Evolutionary conservation across 2,888 invertebrate species (phyloP).

Genomic region (Drosophila bunnanda): DNA sequence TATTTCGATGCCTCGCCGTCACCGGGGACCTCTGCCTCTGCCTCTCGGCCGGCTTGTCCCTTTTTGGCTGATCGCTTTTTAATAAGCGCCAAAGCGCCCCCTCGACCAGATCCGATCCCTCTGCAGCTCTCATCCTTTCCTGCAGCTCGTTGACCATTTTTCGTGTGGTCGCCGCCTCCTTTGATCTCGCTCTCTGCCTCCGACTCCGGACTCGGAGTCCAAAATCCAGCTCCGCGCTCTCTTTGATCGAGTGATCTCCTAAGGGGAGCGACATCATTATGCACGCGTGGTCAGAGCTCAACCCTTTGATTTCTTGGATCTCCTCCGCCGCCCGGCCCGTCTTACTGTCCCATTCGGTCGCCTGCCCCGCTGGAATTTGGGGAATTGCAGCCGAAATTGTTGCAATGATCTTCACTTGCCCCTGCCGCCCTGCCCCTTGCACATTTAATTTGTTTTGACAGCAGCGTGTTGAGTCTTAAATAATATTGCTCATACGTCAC

Average conservation of each 20-base stretch:
- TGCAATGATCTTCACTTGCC: constrained; percentile 20
- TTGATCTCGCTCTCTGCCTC: constrained; percentile 62
- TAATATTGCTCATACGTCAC: constrained; percentile 44
- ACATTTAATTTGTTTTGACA: constrained; percentile 42
- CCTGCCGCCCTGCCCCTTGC: not conserved
- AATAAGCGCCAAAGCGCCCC: constrained; percentile 74
- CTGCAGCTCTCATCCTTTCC: constrained; percentile 6
- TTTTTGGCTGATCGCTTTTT: constrained; percentile 58
- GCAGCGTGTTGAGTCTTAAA: constrained; percentile 36
- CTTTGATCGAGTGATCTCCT: constrained; percentile 78
- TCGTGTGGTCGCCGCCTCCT: constrained; percentile 69
- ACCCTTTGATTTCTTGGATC: constrained; percentile 50
- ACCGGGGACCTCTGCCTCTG: constrained; percentile 10
- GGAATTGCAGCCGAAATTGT: constrained; percentile 41
- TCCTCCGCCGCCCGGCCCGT: not conserved
- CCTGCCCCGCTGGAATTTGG: constrained; percentile 26
- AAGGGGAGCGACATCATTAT: constrained; percentile 79
- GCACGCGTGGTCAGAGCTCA: constrained; percentile 80
- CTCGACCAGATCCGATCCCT: constrained; percentile 35
- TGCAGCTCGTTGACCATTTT: constrained; percentile 80
- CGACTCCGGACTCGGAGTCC: constrained; percentile 5
- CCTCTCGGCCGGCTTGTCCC: constrained; percentile 22
- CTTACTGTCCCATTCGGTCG: constrained; percentile 19
- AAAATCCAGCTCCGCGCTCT: constrained; percentile 60
- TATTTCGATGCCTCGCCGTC: constrained; percentile 69